Base-by-base conservation (phyloP, 1,140 invertebrate species). In the Harlomillsia oculata region DNA sequence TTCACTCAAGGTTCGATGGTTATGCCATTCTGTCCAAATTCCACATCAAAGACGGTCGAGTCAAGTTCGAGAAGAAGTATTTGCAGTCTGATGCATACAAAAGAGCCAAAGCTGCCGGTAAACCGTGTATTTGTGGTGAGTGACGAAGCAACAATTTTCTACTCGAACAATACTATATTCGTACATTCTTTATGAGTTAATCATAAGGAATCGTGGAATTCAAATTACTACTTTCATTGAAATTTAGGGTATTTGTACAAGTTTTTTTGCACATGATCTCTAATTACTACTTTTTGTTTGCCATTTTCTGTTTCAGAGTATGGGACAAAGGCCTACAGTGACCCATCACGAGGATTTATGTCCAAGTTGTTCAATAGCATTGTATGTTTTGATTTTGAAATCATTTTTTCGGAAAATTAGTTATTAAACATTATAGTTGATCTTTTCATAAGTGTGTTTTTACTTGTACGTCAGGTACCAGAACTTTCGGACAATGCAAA, bases 231-330 rank as follows among this genome's bases (percentile, higher is more conserved):
- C n/a, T n/a, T n/a, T n/a, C n/a, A n/a, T n/a, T n/a, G n/a, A n/a
- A n/a, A n/a, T n/a, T n/a, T n/a, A n/a, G n/a, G n/a, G n/a, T n/a
- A n/a, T n/a, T n/a, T n/a, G n/a, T n/a, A n/a, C n/a, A n/a, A n/a
- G n/a, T n/a, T n/a, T n/a, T n/a, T n/a, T n/a, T n/a, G n/a, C n/a
- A n/a, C n/a, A n/a, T n/a, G n/a, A n/a, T n/a, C n/a, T n/a, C n/a
- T n/a, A n/a, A n/a, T n/a, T n/a, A n/a, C n/a, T n/a, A n/a, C n/a
- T n/a, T n/a, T n/a, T n/a, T n/a, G n/a, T n/a, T n/a, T n/a, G n/a
- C n/a, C n/a, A n/a, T n/a, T n/a, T n/a, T n/a, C n/a, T n/a, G 25
- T 65, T 54, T 73, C 69, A 8, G 73, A 75, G 64, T 75, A 73
- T 57, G 74, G 72, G 2, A 75, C 74, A 1, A 69, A 67, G 43